These are phyloP conservation scores for Synergus laeviventris DNA, from an alignment of 2,888 invertebrate species.

Conservation along the genomic window DNA sequence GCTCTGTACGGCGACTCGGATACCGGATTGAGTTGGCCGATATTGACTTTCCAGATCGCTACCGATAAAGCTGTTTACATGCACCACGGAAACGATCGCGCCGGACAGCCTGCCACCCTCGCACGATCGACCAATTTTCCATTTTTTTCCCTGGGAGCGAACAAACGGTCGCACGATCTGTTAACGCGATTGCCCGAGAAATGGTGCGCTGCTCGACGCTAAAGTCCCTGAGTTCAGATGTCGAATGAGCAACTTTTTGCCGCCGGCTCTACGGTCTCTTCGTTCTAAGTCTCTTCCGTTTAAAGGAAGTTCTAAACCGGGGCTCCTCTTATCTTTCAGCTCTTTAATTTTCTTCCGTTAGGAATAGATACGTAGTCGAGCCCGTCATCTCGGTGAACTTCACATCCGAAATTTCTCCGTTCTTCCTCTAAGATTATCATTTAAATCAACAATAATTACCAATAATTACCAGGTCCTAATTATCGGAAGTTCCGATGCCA, in stretches of 20 bases:
- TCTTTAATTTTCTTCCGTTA: too few species aligned
- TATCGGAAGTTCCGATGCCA: too few species aligned
- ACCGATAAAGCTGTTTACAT: constrained; percentile 55
- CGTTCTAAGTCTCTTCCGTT: background rate
- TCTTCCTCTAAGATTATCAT: too few species aligned
- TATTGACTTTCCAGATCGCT: constrained; percentile 51
- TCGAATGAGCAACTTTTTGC: constrained; percentile 25
- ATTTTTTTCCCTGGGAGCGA: background rate
- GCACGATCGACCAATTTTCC: constrained; percentile 54
- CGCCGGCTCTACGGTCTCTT: constrained; percentile 1
- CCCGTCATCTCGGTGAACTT: too few species aligned
- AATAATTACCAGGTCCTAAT: too few species aligned
- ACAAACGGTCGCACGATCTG: constrained; percentile 37
- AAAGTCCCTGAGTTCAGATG: constrained; percentile 8
- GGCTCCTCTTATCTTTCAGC: background rate
- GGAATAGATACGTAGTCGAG: too few species aligned
- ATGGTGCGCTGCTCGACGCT: constrained; percentile 1
- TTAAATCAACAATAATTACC: too few species aligned
- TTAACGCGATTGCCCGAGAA: constrained; percentile 37
- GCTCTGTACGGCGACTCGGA: constrained; percentile 50
- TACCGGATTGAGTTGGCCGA: constrained; percentile 53
- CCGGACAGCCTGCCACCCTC: constrained; percentile 52
- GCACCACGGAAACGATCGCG: constrained; percentile 53
- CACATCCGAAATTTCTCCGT: too few species aligned
- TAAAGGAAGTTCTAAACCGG: background rate